These are phyloP conservation scores for Mystacides longicornis DNA, from an alignment of 2,888 invertebrate genomes.

Conservation along the genomic window DNA sequence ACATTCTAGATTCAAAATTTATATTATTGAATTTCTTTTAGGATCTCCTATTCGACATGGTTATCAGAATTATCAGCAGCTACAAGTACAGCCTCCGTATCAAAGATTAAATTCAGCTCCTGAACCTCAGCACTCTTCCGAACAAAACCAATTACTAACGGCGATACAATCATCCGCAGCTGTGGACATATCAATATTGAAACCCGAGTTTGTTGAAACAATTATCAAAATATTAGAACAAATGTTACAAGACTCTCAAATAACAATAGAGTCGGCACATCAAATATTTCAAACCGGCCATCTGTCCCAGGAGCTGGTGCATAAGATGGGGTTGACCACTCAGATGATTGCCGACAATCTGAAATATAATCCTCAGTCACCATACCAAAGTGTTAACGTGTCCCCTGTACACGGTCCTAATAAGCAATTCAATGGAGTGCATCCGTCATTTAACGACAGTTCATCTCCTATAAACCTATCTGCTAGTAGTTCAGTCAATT, in stretches of 20 bases:
- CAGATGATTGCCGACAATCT: conserved; percentile 33
- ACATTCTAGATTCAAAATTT: background rate
- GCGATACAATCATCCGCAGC: conserved; percentile 28
- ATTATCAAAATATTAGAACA: conserved; percentile 40
- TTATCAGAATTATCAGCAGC: conserved; percentile 30
- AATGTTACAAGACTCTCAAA: conserved; percentile 39
- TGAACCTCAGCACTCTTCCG: conserved; percentile 15
- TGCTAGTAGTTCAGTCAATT: conserved; percentile 31
- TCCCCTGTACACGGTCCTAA: conserved; percentile 31
- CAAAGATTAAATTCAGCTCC: conserved; percentile 19
- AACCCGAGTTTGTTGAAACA: conserved; percentile 43
- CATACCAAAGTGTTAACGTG: conserved; percentile 35
- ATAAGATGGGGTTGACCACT: conserved; percentile 48
- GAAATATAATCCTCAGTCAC: conserved; percentile 33
- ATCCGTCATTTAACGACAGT: conserved; percentile 32
- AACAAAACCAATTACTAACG: conserved; percentile 29
- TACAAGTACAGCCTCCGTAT: conserved; percentile 17
- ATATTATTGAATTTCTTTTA: conserved; percentile 28
- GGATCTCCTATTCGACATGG: conserved; percentile 58
- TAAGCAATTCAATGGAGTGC: conserved; percentile 24
- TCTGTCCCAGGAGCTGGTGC: conserved; percentile 44
- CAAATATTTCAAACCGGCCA: conserved; percentile 40
- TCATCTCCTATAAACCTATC: conserved; percentile 21
- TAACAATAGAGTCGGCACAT: conserved; percentile 37
- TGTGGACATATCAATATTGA: conserved; percentile 34